Percentiles rank a stretch among this genome's conserved stretches.
phyloP scores from a whole-genome alignment of 1,140 invertebrate genomes.

The Aphelenchoides besseyi region DNA sequence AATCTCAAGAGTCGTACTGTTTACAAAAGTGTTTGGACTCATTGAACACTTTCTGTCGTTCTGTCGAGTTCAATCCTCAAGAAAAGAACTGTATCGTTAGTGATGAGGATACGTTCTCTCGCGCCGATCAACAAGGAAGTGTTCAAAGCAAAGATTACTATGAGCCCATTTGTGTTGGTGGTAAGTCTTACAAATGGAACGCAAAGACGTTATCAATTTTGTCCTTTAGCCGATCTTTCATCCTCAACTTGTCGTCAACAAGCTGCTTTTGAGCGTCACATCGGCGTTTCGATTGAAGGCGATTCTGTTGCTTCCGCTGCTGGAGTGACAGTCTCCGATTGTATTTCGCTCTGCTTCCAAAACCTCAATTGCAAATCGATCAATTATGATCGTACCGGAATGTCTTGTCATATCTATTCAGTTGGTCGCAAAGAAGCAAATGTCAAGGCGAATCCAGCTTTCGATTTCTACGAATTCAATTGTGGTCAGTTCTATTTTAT shows the following conservation, averaged over 20 bases:
- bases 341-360: conserved; percentile 62
- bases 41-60: conserved; percentile 61
- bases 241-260: conserved; percentile 62
- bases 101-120: conserved; percentile 62
- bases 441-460: conserved; percentile 59
- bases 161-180: conserved; percentile 62
- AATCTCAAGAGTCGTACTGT: conserved; percentile 62
- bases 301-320: conserved; percentile 60
- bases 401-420: conserved; percentile 61
- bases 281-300: conserved; percentile 59
- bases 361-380: conserved; percentile 63
- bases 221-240: conserved; percentile 55
- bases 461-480: conserved; percentile 63
- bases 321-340: conserved; percentile 61
- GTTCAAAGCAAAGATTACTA: conserved; percentile 61
- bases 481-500: conserved; percentile 54
- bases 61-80: conserved; percentile 58
- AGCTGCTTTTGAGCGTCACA: conserved; percentile 62
- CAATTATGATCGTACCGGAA: conserved; percentile 62
- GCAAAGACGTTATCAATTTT: background rate
- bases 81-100: conserved; percentile 63
- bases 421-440: conserved; percentile 57
- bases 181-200: conserved; percentile 31
- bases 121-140: conserved; percentile 60
- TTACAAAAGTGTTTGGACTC: conserved; percentile 62